Conservation (phyloP, 2,888 invertebrate species). For the Hermaeophaga mercurialis region DNA sequence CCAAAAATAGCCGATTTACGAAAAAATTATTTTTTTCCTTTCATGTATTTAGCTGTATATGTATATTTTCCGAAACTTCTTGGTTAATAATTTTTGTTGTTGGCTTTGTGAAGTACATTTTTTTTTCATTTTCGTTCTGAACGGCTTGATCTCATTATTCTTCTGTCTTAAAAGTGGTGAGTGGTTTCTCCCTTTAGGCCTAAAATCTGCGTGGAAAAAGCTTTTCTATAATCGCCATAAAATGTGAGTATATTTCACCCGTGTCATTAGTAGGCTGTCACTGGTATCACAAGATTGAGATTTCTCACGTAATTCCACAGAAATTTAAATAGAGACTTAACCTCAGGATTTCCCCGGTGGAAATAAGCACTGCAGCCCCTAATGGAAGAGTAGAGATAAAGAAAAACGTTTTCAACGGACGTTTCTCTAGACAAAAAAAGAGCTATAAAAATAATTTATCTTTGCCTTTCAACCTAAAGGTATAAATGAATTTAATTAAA, state of each 20-base stretch:
- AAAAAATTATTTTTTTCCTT: too few species aligned
- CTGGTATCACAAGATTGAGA: constrained; percentile 18
- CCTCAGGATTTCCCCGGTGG: constrained; percentile 12
- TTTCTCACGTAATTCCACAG: constrained; percentile 18
- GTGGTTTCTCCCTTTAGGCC: neutral
- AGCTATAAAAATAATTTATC: constrained; percentile 1
- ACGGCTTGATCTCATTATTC: too few species aligned
- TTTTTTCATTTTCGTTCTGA: too few species aligned
- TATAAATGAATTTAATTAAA: neutral
- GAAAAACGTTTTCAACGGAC: constrained; percentile 1
- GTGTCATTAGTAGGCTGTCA: constrained; percentile 17
- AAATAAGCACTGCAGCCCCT: constrained; percentile 1
- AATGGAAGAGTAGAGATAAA: constrained; percentile 12
- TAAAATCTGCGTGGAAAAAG: constrained; percentile 1
- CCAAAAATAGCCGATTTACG: too few species aligned
- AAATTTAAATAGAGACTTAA: constrained; percentile 18
- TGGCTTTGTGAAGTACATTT: too few species aligned
- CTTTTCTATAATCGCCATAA: constrained; percentile 8
- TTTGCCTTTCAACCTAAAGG: neutral
- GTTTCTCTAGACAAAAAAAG: neutral
- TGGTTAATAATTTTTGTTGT: too few species aligned
- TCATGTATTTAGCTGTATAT: too few species aligned
- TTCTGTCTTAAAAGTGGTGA: neutral
- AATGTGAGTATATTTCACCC: constrained; percentile 14
- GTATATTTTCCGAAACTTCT: too few species aligned